Percentiles rank a stretch among this genome's conserved stretches.
These are phyloP conservation scores for Apamea crenata DNA, from an alignment of 2,888 invertebrate species.

Conservation along the genomic window DNA sequence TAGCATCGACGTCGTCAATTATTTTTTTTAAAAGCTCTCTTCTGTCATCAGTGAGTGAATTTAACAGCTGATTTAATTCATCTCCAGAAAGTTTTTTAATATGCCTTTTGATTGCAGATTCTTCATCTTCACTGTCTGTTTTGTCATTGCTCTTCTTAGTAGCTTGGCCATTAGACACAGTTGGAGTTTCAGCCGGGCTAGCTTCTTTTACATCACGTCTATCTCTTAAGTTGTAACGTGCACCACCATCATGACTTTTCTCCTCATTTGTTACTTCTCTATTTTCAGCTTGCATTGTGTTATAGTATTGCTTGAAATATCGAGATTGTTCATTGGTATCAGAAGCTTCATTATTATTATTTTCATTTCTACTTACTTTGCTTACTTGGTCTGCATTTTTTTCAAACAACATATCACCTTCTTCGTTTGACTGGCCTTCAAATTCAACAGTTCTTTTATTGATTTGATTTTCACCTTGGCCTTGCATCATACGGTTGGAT, in stretches of 20 bases:
- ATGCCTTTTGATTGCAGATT: constrained; percentile 83
- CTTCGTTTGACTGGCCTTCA: constrained; percentile 67
- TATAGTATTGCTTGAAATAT: constrained; percentile 73
- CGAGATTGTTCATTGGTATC: constrained; percentile 69
- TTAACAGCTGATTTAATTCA: constrained; percentile 83
- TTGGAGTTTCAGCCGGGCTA: constrained; percentile 55
- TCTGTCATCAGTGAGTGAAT: constrained; percentile 84
- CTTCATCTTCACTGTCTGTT: constrained; percentile 78
- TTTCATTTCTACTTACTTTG: constrained; percentile 70
- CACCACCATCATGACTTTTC: constrained; percentile 70
- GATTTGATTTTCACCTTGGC: constrained; percentile 60
- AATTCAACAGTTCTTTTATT: constrained; percentile 70
- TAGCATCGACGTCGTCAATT: constrained; percentile 74
- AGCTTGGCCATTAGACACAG: constrained; percentile 50
- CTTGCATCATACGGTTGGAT: constrained; percentile 62
- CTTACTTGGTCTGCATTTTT: constrained; percentile 68
- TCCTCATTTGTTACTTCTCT: constrained; percentile 69
- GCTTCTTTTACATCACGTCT: constrained; percentile 74
- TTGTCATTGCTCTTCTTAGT: constrained; percentile 65
- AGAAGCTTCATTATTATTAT: constrained; percentile 69
- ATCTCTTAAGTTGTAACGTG: constrained; percentile 72
- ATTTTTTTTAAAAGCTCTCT: constrained; percentile 82
- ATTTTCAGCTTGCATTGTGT: constrained; percentile 72
- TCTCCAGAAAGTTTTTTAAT: constrained; percentile 82
- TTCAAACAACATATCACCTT: constrained; percentile 75